Percentiles rank a stretch among this genome's conserved stretches.
Conservation (phyloP, 2,888 invertebrate genomes). For the Hydriomena furcata region DNA sequence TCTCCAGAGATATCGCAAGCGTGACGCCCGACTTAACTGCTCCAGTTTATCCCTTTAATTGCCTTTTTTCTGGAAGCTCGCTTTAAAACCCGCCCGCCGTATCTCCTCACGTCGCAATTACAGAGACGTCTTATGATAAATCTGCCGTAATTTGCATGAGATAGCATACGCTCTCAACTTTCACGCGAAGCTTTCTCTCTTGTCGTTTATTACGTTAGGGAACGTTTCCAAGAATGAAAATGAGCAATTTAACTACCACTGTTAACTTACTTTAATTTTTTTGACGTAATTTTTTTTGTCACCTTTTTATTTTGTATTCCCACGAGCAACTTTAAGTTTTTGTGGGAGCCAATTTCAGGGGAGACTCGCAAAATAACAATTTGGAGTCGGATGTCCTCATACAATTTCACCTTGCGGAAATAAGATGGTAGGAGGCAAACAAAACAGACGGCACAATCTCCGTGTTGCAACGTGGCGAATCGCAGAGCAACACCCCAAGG, state of each 20-base stretch:
- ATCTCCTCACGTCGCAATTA: constrained; percentile 84
- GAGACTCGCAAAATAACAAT: constrained; percentile 64
- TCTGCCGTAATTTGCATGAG: constrained; percentile 83
- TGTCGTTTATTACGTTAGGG: constrained; percentile 81
- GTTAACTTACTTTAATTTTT: constrained; percentile 62
- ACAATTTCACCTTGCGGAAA: constrained; percentile 71
- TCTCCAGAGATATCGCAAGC: constrained; percentile 68
- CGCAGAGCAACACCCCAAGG: constrained; percentile 71
- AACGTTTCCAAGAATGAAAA: constrained; percentile 80
- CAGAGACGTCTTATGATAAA: constrained; percentile 83
- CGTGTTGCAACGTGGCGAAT: constrained; percentile 77
- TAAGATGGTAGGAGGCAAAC: constrained; percentile 78
- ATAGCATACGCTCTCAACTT: constrained; percentile 84
- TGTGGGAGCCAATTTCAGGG: constrained; percentile 48
- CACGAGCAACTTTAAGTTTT: constrained; percentile 40
- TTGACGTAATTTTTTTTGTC: constrained; percentile 44
- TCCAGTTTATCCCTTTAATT: constrained; percentile 82
- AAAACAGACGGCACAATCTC: constrained; percentile 78
- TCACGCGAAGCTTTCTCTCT: constrained; percentile 79
- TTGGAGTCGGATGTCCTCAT: constrained; percentile 64
- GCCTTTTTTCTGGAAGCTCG: constrained; percentile 79
- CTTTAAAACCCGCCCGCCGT: constrained; percentile 76
- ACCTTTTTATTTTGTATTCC: constrained; percentile 40
- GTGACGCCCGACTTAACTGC: constrained; percentile 76
- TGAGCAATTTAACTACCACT: constrained; percentile 79